Percentiles rank a stretch among this genome's conserved stretches.
These are phyloP conservation scores for Caiman crocodilus DNA, from an alignment of 2,797 vertebrate genomes.

Conservation along the genomic window DNA sequence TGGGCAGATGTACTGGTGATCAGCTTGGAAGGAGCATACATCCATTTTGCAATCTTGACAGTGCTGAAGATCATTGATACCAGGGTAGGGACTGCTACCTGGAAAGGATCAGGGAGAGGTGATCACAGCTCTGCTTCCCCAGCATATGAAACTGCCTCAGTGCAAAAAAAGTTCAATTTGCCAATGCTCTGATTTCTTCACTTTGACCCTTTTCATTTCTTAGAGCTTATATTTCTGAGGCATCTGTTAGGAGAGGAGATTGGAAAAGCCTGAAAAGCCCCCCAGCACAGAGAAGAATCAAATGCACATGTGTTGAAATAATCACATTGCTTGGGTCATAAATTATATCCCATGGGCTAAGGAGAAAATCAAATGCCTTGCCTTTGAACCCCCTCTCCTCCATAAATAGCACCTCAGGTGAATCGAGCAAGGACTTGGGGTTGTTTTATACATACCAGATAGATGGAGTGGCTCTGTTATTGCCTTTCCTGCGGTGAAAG, in stretches of 20 bases:
- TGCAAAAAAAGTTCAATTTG: no score
- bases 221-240: neutral
- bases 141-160: no score
- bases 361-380: neutral
- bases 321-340: neutral
- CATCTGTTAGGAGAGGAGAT: neutral
- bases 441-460: neutral
- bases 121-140: no score
- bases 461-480: neutral
- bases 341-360: neutral
- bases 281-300: neutral
- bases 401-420: neutral
- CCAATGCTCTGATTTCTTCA: no score
- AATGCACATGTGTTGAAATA: neutral
- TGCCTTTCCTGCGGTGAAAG: neutral
- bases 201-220: no score
- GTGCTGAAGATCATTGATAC: no score
- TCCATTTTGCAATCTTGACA: no score
- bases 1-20: no score
- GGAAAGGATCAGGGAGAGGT: no score
- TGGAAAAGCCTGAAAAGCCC: neutral
- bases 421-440: neutral
- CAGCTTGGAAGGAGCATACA: no score
- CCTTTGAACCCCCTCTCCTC: neutral
- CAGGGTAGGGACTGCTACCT: no score